Base-by-base conservation (phyloP, 2,888 invertebrate species). In the Drosophila peninsularis region DNA sequence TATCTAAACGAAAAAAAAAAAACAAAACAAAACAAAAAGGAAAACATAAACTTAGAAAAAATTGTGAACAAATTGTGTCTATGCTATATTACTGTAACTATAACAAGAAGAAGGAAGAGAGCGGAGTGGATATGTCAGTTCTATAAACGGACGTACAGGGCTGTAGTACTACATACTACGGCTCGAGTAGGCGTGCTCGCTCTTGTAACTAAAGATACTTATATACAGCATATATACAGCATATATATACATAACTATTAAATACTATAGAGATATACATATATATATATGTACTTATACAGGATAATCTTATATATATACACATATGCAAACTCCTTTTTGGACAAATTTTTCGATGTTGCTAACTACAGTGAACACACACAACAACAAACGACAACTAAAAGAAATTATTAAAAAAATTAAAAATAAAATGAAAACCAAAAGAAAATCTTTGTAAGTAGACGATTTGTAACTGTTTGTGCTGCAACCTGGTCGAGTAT, bases 401-500 rank as follows among this genome's bases (percentile, higher is more conserved):
- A 36, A 50, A 36, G 21, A 41, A 11, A 19, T 36, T n/a, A 69
- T 6, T 30, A 1, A 36, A 45, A 27, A 47, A 37, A 37, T 19
- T 30, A 14, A 14, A 47, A n/a, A 37, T 41, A 37, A 9, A 37
- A 62, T 39, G 11, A 34, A 54, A 37, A 42, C 10, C 32, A 32
- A 44, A 13, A 39, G 58, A 62, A 30, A 30, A 30, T 7, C 34
- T 66, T 56, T 73, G 79, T 72, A 50, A 71, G 72, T 72, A 83
- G 80, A 42, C 62, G 52, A 82, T 66, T 77, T 83, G 82, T 88
- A 82, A 88, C 79, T 79, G 64, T 64, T 64, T 88, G 83, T 85
- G 86, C 80, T 85, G 79, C 87, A 88, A 87, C 83, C 88, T 83
- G 83, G 86, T 85, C 88, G 72, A 88, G 88, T 88, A 88, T 88